Evolutionary conservation across 1,140 invertebrate species (phyloP), one percentile per base, ranked within the genome.

Genomic region (Drosophila lini): DNA sequence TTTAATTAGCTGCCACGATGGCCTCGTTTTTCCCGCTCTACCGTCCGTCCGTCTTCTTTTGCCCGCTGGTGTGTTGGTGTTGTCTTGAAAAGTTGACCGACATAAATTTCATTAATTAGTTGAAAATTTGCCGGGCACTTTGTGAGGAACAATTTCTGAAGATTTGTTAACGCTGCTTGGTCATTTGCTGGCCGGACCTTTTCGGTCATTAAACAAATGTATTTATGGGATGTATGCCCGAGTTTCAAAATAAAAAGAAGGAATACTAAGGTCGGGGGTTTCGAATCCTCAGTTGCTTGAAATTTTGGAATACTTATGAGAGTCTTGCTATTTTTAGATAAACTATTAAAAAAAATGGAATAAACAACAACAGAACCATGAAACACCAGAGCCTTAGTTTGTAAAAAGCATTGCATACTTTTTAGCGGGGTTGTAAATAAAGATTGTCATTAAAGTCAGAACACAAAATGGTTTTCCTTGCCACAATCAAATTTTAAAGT

Each of bases 61-160:
- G 44, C 31, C 52, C 52, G 19, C 32, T 15, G 19, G 32, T 36
- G 44, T 15, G 36, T n/a, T 42, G 36, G 60, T 59, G 57, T 32
- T 47, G 38, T 59, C 36, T 28, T 59, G 58, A 52, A 71, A 83
- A 84, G 76, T 80, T 83, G 81, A 83, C 81, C 81, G 81, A 83
- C 76, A 83, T 84, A 83, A 83, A 83, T 84, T 83, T 84, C 67
- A 77, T 84, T 83, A 83, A 83, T 84, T 84, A 84, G 81, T 80
- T 61, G 59, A 80, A 71, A 68, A 84, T 82, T 81, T 70, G 67
- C 42, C n/a, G 19, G 31, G 50, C 74, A 38, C 44, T 71, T 71
- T 59, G 65, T 44, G 58, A 50, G 60, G 55, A 67, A 59, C 65
- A 78, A 76, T 76, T 82, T 79, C 64, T 79, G 75, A 75, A 83